Percentiles rank a stretch among this genome's conserved stretches.
Conservation (phyloP, 1,140 invertebrate species). For the Diachasmimorpha longicaudata region DNA sequence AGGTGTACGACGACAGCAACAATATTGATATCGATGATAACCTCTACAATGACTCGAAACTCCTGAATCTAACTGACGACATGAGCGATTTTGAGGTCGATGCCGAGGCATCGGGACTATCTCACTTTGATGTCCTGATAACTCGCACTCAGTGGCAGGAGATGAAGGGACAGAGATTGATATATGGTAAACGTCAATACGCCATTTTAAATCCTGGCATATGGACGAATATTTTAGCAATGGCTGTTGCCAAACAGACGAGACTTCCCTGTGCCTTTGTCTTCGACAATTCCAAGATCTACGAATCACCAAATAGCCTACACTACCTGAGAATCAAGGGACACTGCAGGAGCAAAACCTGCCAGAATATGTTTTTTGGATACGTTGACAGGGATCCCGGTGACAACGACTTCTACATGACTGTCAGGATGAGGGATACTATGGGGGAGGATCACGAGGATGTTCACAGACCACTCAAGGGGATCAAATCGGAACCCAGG, state of each 20-base stretch:
- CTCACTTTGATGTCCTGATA: not conserved
- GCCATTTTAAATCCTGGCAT: not conserved
- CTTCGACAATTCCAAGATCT: constrained; percentile 4
- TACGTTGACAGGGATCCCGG: constrained; percentile 1
- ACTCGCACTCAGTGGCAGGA: not conserved
- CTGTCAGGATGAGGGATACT: not conserved
- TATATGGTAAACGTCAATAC: not conserved
- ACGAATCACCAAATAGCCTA: not conserved
- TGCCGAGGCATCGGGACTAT: not conserved
- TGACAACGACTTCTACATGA: constrained; percentile 2
- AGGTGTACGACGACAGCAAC: not conserved
- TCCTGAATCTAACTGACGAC: not conserved
- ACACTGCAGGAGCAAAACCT: not conserved
- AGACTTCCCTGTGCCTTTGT: constrained; percentile 26
- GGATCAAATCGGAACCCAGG: not conserved
- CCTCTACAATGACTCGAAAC: not conserved
- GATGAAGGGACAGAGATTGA: not conserved
- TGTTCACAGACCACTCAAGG: not conserved
- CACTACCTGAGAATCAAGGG: constrained; percentile 13
- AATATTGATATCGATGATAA: not conserved
- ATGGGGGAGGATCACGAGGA: not conserved
- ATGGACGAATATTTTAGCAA: constrained; percentile 16
- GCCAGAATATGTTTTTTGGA: not conserved
- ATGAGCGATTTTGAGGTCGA: not conserved
- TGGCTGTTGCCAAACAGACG: constrained; percentile 2